Evolutionary conservation across 2,888 invertebrate species (phyloP).

Genomic region (Drosophila phalerata): DNA sequence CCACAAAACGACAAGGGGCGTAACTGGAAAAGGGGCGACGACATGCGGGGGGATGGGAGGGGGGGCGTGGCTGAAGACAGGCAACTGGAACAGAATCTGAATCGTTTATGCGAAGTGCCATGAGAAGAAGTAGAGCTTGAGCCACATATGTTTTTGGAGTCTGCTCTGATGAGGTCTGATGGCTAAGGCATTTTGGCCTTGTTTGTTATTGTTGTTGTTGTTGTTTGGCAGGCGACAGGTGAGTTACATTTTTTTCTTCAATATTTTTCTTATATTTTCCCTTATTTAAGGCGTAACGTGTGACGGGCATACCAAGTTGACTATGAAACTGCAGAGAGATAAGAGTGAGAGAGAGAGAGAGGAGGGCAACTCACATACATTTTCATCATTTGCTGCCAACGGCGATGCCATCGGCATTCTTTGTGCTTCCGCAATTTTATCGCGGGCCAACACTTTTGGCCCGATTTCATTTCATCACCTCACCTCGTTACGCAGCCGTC

Average conservation of each 20-base stretch:
- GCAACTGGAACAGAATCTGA: conserved; percentile 56
- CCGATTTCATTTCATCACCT: conserved; percentile 23
- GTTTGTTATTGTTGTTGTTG: conserved; percentile 16
- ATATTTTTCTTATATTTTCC: conserved; percentile 31
- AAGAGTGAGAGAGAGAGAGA: background rate
- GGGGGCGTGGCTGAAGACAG: conserved; percentile 5
- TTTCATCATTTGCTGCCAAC: conserved; percentile 37
- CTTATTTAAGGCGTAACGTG: conserved; percentile 57
- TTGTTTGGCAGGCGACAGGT: conserved; percentile 61
- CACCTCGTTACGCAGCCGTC: conserved; percentile 35
- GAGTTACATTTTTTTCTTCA: conserved; percentile 58
- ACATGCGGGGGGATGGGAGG: background rate
- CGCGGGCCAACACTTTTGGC: conserved; percentile 61
- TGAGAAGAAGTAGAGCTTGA: conserved; percentile 19
- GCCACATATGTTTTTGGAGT: conserved; percentile 39
- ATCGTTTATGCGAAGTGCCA: conserved; percentile 56
- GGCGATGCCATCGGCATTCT: conserved; percentile 71
- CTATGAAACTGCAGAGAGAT: conserved; percentile 25
- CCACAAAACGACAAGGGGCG: background rate
- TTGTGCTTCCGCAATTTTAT: conserved; percentile 80
- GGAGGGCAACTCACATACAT: conserved; percentile 17
- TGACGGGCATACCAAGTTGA: conserved; percentile 61
- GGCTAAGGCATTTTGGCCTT: conserved; percentile 52
- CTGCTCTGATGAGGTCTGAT: conserved; percentile 37
- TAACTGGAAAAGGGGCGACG: background rate